phyloP scores from a whole-genome alignment of 2,797 vertebrate genomes.

The Neopelma chrysocephalum region DNA sequence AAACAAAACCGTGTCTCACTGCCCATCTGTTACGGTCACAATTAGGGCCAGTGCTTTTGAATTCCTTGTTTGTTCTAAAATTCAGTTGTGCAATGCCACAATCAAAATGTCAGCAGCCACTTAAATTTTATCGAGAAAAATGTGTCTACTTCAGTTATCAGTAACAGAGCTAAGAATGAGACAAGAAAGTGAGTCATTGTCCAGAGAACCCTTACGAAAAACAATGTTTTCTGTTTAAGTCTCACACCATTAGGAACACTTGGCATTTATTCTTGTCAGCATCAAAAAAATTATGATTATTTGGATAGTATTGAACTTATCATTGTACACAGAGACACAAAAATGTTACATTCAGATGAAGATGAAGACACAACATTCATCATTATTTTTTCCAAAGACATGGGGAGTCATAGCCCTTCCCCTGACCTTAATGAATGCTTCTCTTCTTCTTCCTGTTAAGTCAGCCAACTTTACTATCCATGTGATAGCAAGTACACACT shows the following conservation, averaged over 20 bases:
- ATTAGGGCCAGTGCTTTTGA: not conserved
- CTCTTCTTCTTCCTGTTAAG: not conserved
- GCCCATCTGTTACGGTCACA: not conserved
- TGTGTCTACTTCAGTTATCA: not conserved
- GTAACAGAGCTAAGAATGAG: not conserved
- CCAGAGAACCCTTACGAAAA: not conserved
- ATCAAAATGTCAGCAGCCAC: not conserved
- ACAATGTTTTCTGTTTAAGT: not conserved
- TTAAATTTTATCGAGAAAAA: not conserved
- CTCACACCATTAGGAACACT: not conserved
- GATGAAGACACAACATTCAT: not conserved
- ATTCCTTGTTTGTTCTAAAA: not conserved
- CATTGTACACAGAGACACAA: not conserved
- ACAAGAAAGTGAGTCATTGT: not conserved
- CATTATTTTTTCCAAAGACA: not conserved
- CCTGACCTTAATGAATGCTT: not conserved
- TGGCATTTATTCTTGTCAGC: not conserved
- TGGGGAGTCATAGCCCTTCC: not conserved
- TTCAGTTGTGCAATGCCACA: not conserved
- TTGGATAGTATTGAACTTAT: not conserved
- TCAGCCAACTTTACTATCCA: not conserved
- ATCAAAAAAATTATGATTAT: not conserved
- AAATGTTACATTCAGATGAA: not conserved
- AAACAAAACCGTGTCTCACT: not conserved
- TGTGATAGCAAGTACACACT: not conserved